Percentiles rank a stretch among this genome's conserved stretches.
phyloP scores from a whole-genome alignment of 2,113 vertebrate species.

The Albula goreensis region DNA sequence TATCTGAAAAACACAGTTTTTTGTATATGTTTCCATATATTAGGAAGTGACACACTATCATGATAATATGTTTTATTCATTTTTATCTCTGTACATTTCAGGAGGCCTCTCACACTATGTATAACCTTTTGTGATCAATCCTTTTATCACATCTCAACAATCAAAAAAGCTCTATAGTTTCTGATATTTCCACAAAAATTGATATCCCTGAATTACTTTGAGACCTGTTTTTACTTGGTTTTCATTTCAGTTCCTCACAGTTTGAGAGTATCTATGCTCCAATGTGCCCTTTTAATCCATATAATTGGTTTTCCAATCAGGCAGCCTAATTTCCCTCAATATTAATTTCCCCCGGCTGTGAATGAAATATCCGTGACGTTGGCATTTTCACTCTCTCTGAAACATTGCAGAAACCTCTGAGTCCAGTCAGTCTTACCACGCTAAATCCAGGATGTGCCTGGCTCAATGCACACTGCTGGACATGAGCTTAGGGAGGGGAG shows the following conservation, averaged over 20 bases:
- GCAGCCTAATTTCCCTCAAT: neutral
- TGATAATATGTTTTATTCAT: too few relatives aligned
- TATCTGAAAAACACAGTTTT: too few relatives aligned
- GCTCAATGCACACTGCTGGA: neutral
- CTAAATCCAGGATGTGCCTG: neutral
- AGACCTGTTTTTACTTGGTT: neutral
- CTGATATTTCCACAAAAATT: neutral
- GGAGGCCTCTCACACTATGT: too few relatives aligned
- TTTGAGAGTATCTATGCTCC: neutral
- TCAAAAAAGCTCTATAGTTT: neutral
- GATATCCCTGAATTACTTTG: neutral
- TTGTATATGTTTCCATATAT: too few relatives aligned
- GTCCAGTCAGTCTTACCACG: neutral
- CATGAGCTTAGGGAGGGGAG: neutral
- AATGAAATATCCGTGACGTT: slow-evolving; percentile 3
- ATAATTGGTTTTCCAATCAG: neutral
- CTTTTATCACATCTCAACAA: neutral
- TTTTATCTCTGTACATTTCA: too few relatives aligned
- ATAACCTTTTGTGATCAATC: too few relatives aligned
- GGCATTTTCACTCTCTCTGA: neutral
- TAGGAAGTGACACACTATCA: too few relatives aligned
- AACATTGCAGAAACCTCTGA: neutral
- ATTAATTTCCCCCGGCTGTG: neutral
- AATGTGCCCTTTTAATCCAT: neutral
- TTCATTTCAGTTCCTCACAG: neutral